phyloP scores from a whole-genome alignment of 2,888 invertebrate species.

The Achlya flavicornis region DNA sequence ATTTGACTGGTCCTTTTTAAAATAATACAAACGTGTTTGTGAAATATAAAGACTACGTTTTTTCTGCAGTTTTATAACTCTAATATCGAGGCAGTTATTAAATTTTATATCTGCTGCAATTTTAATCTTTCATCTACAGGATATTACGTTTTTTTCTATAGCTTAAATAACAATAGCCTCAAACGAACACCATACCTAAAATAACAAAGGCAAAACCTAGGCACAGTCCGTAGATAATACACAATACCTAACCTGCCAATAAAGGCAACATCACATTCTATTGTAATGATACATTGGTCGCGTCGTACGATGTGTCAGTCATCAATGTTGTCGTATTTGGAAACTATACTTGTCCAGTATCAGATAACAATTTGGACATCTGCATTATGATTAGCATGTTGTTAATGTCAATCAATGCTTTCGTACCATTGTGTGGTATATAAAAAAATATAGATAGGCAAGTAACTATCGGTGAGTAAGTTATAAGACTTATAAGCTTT shows the following conservation, averaged over 20 bases:
- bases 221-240: conserved; percentile 53
- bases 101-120: conserved; percentile 49
- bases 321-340: conserved; percentile 62
- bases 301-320: conserved; percentile 63
- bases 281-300: conserved; percentile 55
- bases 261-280: conserved; percentile 57
- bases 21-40: conserved; percentile 45
- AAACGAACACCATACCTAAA: conserved; percentile 60
- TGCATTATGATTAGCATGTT: conserved; percentile 67
- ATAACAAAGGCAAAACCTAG: conserved; percentile 62
- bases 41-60: conserved; percentile 34
- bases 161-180: conserved; percentile 61
- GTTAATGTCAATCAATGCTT: conserved; percentile 71
- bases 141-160: conserved; percentile 38
- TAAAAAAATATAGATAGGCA: conserved; percentile 53
- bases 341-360: conserved; percentile 64
- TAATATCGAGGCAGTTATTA: conserved; percentile 43
- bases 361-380: conserved; percentile 73
- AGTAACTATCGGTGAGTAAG: conserved; percentile 37
- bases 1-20: conserved; percentile 39
- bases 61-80: conserved; percentile 46
- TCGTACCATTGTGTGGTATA: conserved; percentile 47
- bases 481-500: conserved; percentile 46
- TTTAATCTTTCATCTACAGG: conserved; percentile 49
- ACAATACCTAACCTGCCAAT: conserved; percentile 59